Base-by-base conservation (phyloP, 2,113 vertebrate genomes). In the Willisornis vidua region DNA sequence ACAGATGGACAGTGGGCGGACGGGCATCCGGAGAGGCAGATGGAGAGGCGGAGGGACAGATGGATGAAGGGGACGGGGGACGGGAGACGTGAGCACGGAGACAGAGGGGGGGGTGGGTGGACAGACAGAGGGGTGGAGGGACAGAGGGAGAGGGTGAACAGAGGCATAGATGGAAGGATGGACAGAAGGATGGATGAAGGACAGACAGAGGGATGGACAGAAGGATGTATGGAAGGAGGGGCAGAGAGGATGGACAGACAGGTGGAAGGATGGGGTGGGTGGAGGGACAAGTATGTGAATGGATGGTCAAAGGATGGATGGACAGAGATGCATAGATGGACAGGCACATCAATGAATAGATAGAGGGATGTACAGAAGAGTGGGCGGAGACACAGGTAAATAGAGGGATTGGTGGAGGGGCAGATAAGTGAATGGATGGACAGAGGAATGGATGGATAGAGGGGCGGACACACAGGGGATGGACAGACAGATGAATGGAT, bases 1-100 rank as follows among this genome's bases (percentile, higher is more conserved):
- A 93, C 85, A 93, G 95, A 88, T 78, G 90, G 95, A 85, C 11
- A 12, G 72, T 16, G n/a, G 91, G 70, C 19, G 48, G 63, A 65
- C 1, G 10, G 71, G 66, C n/a, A 39, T 81, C 91, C 24, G 18
- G 59, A 77, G 72, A 63, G 77, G 48, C 85, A 89, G 81, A 89
- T 51, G 94, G 91, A 70, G 39, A 61, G 89, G 57, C 4, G 5
- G 6, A 43, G 41, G 41, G 41, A 43, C 90, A 90, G 90, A 82
- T 87, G 81, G 77, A 43, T 43, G 67, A 45, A 91, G 82, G 68
- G 76, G 41, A 55, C 1, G 9, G 82, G 68, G 76, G 41, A 55
- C 1, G 9, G 54, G 68, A 79, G 67, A 57, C 1, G 6, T 20
- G 54, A 78, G 59, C 66, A 66, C 4, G 10, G 48, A 72, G 71